These are phyloP conservation scores for Sinosuthora webbiana DNA, from an alignment of 2,113 vertebrate genomes.

Conservation along the genomic window DNA sequence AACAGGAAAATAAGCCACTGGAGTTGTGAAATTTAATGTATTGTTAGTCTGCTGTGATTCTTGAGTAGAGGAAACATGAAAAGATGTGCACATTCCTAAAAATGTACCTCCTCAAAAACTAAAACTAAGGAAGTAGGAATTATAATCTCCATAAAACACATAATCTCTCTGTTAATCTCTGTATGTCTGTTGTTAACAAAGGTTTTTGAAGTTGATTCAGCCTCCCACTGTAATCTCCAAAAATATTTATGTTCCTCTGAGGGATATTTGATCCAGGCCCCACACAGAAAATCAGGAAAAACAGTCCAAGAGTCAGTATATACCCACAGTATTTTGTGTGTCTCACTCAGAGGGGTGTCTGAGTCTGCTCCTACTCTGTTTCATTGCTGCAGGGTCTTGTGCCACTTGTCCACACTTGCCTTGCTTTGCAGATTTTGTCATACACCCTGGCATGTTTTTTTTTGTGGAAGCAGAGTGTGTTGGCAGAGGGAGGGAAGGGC, in stretches of 20 bases:
- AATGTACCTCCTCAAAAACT: not conserved
- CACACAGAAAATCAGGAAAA: not conserved
- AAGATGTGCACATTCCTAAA: not conserved
- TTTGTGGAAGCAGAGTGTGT: not conserved
- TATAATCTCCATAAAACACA: not conserved
- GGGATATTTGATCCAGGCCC: not conserved
- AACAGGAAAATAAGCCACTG: not conserved
- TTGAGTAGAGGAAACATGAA: not conserved
- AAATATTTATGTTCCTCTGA: not conserved
- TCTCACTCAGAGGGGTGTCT: not conserved
- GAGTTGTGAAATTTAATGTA: not conserved
- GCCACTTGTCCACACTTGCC: not conserved
- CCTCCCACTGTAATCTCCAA: not conserved
- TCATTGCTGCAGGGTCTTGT: not conserved
- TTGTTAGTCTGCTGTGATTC: not conserved
- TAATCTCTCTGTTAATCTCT: not conserved
- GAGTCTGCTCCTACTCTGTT: not conserved
- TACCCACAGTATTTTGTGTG: not conserved
- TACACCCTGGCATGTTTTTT: not conserved
- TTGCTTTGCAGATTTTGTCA: not conserved
- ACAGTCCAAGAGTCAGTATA: not conserved
- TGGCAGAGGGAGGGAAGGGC: not conserved
- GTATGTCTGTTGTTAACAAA: not conserved
- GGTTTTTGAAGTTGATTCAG: not conserved
- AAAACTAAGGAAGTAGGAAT: not conserved